Conservation (phyloP, 2,113 vertebrate species). For the Nycticebus coucang region DNA sequence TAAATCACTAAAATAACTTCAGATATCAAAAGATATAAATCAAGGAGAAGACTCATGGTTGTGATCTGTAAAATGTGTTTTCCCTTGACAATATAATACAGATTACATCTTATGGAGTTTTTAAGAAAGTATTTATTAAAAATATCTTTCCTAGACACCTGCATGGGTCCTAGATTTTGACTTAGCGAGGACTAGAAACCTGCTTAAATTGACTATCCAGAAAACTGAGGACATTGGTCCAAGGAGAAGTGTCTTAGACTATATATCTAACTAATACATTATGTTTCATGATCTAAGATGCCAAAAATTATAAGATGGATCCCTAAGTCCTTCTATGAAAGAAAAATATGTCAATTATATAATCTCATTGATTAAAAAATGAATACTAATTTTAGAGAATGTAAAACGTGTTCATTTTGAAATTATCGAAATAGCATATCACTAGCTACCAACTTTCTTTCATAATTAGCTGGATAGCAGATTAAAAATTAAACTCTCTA, state of each 20-base stretch:
- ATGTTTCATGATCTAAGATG: not conserved
- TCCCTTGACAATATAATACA: not conserved
- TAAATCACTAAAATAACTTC: not conserved
- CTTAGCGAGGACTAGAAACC: not conserved
- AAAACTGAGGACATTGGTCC: not conserved
- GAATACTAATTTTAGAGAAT: not conserved
- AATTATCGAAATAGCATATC: not conserved
- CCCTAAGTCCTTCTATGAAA: slow-evolving; percentile 22
- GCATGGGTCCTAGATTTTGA: not conserved
- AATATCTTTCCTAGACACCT: not conserved
- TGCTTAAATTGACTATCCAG: not conserved
- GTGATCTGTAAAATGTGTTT: not conserved
- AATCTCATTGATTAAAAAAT: not conserved
- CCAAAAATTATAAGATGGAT: not conserved
- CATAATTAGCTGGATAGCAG: not conserved
- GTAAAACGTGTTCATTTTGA: not conserved
- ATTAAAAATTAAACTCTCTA: slow-evolving; percentile 32
- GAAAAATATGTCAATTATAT: not conserved
- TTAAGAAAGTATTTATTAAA: not conserved
- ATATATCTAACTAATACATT: not conserved
- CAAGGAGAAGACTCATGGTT: not conserved
- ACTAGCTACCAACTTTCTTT: slow-evolving; percentile 24
- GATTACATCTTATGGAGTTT: not conserved
- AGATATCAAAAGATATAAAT: not conserved
- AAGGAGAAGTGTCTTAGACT: not conserved